These are phyloP conservation scores for Porites australiensis DNA, from an alignment of 64 coral and sea anemone species.

Conservation along the genomic window DNA sequence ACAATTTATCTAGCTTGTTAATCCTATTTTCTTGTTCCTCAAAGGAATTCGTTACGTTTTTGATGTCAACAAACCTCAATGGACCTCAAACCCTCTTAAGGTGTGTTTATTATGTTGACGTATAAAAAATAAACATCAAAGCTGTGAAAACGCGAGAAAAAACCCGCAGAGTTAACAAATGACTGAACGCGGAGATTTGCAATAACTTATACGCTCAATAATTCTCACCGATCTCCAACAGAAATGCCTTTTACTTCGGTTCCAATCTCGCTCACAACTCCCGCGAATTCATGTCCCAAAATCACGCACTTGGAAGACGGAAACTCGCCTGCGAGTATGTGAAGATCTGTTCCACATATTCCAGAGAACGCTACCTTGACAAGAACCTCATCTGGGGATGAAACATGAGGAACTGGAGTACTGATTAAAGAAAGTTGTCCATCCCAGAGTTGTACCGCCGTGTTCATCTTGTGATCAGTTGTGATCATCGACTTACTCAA, in stretches of 20 bases:
- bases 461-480: slow-evolving; percentile 62
- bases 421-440: slow-evolving; percentile 93
- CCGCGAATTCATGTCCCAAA: slow-evolving; percentile 92
- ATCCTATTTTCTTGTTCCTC: not conserved
- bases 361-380: slow-evolving; percentile 94
- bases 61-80: no score
- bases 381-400: slow-evolving; percentile 82
- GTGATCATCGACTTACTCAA: not conserved
- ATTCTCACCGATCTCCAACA: slow-evolving; percentile 87
- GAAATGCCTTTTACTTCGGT: slow-evolving; percentile 85
- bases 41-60: no score
- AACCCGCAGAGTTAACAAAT: not conserved
- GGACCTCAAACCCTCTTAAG: no score
- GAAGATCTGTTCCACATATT: slow-evolving; percentile 78
- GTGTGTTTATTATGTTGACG: no score
- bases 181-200: no score
- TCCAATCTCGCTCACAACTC: slow-evolving; percentile 94
- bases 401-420: slow-evolving; percentile 88
- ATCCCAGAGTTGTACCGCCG: slow-evolving; percentile 94
- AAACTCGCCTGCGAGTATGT: slow-evolving; percentile 83
- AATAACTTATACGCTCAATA: not conserved
- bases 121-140: no score
- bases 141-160: not conserved
- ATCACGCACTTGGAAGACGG: slow-evolving; percentile 84
- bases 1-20: not conserved